Evolutionary conservation across 2,113 vertebrate species (phyloP).

Genomic region (Neofelis nebulosa): DNA sequence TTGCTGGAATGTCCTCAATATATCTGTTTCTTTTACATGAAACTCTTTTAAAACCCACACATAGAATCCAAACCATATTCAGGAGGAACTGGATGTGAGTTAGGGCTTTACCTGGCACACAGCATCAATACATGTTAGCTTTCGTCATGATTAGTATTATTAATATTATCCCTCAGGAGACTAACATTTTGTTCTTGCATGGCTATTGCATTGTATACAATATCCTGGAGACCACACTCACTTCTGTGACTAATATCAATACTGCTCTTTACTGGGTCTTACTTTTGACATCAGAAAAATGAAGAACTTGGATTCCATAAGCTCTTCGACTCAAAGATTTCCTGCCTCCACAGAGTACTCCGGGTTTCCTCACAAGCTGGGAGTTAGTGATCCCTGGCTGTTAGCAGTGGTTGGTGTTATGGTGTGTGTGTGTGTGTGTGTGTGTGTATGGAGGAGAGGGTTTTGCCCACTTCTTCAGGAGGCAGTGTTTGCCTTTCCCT

Average conservation of each 20-base stretch:
- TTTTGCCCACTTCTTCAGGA: neutral
- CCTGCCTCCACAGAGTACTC: neutral
- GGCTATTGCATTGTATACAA: neutral
- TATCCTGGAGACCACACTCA: neutral
- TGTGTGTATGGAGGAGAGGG: neutral
- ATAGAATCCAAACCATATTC: neutral
- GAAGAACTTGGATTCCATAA: neutral
- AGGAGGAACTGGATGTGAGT: neutral
- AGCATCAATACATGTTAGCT: neutral
- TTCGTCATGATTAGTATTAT: neutral
- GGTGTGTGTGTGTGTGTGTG: neutral
- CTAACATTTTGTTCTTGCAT: neutral
- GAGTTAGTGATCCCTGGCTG: neutral
- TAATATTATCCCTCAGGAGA: neutral
- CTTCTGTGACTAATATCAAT: neutral
- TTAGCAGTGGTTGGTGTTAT: neutral
- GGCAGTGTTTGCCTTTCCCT: constrained; percentile 29
- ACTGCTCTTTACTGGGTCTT: neutral
- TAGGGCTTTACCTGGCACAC: neutral
- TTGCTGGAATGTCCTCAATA: neutral
- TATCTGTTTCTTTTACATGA: constrained; percentile 24
- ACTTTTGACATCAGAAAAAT: constrained; percentile 27
- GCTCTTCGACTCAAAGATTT: neutral
- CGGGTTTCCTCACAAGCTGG: neutral
- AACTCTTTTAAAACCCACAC: neutral